Percentiles rank a stretch among this genome's conserved stretches.
These are phyloP conservation scores for Bombyx mandarina DNA, from an alignment of 1,140 invertebrate species.

Conservation along the genomic window DNA sequence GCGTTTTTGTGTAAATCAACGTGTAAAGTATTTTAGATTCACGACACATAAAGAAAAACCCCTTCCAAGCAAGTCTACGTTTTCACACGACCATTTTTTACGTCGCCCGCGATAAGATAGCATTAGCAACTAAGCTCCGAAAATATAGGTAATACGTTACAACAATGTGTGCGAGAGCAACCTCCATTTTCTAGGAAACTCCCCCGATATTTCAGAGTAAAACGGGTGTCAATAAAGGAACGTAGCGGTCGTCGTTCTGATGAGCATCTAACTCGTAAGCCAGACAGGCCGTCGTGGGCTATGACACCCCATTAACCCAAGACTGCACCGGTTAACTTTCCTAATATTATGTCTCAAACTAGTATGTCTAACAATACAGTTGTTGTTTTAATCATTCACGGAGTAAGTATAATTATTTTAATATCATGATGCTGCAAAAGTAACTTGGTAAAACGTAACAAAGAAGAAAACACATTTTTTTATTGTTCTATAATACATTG, in stretches of 20 bases:
- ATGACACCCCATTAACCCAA: constrained; percentile 63
- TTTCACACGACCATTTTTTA: constrained; percentile 8
- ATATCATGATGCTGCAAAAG: too few species aligned
- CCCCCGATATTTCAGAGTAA: constrained; percentile 34
- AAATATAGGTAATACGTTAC: constrained; percentile 4
- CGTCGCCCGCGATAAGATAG: constrained; percentile 5
- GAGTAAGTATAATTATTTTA: too few species aligned
- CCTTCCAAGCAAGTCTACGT: neutral
- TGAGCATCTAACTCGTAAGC: constrained; percentile 40
- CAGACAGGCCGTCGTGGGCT: constrained; percentile 47
- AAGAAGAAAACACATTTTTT: too few species aligned
- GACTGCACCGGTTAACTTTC: constrained; percentile 41
- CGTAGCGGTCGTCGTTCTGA: constrained; percentile 36
- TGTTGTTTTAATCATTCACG: too few species aligned
- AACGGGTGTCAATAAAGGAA: constrained; percentile 45
- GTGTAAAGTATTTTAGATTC: too few species aligned
- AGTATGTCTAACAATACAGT: constrained; percentile 8
- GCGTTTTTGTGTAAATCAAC: too few species aligned
- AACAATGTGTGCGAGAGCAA: constrained; percentile 8
- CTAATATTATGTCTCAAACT: constrained; percentile 40
- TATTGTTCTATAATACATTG: too few species aligned
- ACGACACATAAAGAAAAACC: too few species aligned
- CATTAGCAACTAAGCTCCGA: constrained; percentile 15
- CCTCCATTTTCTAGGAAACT: constrained; percentile 12
- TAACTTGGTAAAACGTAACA: too few species aligned